Evolutionary conservation across 2,113 vertebrate species (phyloP).

Genomic region (Amblyopsis rosae): DNA sequence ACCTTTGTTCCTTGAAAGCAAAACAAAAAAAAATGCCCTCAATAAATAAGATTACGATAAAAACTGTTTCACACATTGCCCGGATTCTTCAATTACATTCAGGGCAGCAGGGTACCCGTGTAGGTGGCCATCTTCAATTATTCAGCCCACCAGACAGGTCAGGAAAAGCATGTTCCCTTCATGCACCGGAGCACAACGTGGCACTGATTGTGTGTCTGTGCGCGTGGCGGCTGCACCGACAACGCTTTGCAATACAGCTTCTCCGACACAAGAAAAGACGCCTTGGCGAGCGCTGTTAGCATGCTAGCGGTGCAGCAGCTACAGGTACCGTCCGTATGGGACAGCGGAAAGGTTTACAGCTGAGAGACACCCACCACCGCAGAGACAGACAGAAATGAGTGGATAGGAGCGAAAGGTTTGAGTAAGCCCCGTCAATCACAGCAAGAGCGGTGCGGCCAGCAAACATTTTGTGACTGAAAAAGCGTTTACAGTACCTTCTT

Average conservation of each 20-base stretch:
- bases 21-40: background rate
- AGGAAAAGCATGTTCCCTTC: conserved; percentile 48
- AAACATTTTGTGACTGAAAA: conserved; percentile 8
- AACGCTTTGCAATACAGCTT: conserved; percentile 9
- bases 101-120: conserved; percentile 45
- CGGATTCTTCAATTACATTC: conserved; percentile 37
- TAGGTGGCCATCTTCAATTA: conserved; percentile 52
- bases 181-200: conserved; percentile 47
- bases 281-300: conserved; percentile 37
- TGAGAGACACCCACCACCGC: conserved; percentile 52
- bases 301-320: conserved; percentile 34
- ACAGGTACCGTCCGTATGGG: background rate
- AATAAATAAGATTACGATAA: background rate
- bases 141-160: conserved; percentile 59
- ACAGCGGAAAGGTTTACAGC: conserved; percentile 37
- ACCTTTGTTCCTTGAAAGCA: background rate
- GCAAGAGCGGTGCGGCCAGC: conserved; percentile 6
- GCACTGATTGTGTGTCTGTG: conserved; percentile 23
- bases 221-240: background rate
- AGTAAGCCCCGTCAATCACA: background rate
- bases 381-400: conserved; percentile 17
- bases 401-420: conserved; percentile 15
- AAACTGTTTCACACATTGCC: conserved; percentile 12
- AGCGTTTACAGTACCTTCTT: conserved; percentile 64
- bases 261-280: conserved; percentile 23